A percentile compares a stretch with the other conserved stretches of the same genome.
Evolutionary conservation across 2,113 vertebrate genomes (phyloP).

Genomic region (Polyodon spathula): DNA sequence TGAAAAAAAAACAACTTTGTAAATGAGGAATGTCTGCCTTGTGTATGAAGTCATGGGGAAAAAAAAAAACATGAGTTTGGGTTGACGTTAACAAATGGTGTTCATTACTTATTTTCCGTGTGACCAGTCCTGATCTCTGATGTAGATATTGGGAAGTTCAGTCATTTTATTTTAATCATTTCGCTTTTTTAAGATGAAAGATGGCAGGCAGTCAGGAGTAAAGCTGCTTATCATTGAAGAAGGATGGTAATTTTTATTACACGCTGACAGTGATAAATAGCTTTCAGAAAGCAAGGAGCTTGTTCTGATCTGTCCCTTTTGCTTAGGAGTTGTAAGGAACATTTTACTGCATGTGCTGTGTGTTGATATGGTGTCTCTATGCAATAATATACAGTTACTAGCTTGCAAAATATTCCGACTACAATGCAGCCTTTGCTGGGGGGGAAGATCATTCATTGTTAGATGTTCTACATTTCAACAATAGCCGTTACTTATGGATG

Average conservation of each 20-base stretch:
- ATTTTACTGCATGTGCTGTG: too few relatives aligned
- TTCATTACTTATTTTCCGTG: slow-evolving; percentile 62
- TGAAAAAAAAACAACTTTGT: slow-evolving; percentile 30
- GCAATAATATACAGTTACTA: too few relatives aligned
- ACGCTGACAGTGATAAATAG: slow-evolving; percentile 35
- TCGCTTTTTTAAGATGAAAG: slow-evolving; percentile 28
- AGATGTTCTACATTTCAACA: slow-evolving; percentile 31
- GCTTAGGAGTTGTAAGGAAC: neutral
- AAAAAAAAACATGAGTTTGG: slow-evolving; percentile 35
- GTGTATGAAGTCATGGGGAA: slow-evolving; percentile 36
- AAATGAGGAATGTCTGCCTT: slow-evolving; percentile 15
- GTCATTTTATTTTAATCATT: slow-evolving; percentile 42
- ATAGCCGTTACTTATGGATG: slow-evolving; percentile 34
- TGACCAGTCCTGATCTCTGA: slow-evolving; percentile 43
- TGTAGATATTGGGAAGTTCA: slow-evolving; percentile 41
- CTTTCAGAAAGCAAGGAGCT: slow-evolving; percentile 1
- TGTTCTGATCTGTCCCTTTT: neutral
- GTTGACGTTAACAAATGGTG: slow-evolving; percentile 62
- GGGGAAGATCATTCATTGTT: slow-evolving; percentile 13
- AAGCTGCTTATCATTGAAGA: slow-evolving; percentile 17
- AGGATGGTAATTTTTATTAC: slow-evolving; percentile 30
- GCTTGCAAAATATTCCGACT: too few relatives aligned
- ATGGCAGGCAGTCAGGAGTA: slow-evolving; percentile 14
- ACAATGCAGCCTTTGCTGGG: too few relatives aligned
- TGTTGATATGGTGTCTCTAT: too few relatives aligned